Evolutionary conservation across 2,113 vertebrate species (phyloP).

Genomic region (Gambusia affinis): DNA sequence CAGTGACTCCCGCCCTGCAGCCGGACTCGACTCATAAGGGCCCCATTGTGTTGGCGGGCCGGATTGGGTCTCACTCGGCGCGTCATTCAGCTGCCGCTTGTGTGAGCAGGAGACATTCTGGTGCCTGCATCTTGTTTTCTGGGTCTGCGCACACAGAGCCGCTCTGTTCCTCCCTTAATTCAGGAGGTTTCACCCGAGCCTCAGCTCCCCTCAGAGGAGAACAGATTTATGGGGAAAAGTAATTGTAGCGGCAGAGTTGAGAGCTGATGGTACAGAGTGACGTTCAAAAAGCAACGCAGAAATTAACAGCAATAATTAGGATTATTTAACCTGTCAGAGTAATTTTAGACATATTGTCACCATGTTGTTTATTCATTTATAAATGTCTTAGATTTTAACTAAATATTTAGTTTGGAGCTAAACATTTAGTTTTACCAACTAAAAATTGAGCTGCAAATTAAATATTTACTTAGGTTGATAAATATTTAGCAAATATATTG

Average conservation of each 20-base stretch:
- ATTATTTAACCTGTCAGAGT: too few relatives aligned
- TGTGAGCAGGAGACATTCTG: slow-evolving; percentile 79
- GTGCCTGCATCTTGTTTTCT: slow-evolving; percentile 75
- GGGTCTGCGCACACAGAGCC: slow-evolving; percentile 61
- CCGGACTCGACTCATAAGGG: slow-evolving; percentile 77
- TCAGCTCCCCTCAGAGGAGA: slow-evolving; percentile 32
- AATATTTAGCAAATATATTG: too few relatives aligned
- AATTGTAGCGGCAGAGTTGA: slow-evolving; percentile 25
- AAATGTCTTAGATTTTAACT: too few relatives aligned
- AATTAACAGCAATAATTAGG: too few relatives aligned
- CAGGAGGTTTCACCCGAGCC: background rate
- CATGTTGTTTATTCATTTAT: too few relatives aligned
- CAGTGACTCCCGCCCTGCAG: slow-evolving; percentile 71
- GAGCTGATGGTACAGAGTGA: background rate
- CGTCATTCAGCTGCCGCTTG: slow-evolving; percentile 78
- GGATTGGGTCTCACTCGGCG: slow-evolving; percentile 76
- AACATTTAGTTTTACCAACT: too few relatives aligned
- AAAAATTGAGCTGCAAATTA: too few relatives aligned
- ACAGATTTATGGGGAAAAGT: slow-evolving; percentile 50
- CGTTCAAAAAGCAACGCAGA: too few relatives aligned
- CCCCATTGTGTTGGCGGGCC: slow-evolving; percentile 74
- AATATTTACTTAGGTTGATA: too few relatives aligned
- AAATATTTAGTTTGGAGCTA: too few relatives aligned
- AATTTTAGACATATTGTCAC: too few relatives aligned
- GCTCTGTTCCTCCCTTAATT: slow-evolving; percentile 55